Evolutionary conservation across 2,797 vertebrate genomes (phyloP).

Genomic region (Echeneis naucrates): DNA sequence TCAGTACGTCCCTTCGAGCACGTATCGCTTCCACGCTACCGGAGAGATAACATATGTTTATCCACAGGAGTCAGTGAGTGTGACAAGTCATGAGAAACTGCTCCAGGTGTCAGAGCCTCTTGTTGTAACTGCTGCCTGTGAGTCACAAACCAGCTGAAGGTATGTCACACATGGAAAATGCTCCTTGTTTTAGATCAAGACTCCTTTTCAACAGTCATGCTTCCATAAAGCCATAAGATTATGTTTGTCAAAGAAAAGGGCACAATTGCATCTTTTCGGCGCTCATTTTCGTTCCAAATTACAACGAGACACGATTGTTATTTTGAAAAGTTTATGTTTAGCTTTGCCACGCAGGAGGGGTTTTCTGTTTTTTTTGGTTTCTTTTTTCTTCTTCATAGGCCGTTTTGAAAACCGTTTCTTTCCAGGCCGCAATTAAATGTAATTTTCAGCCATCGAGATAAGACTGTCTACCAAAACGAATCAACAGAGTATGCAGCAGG

Average conservation of each 20-base stretch:
- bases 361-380: slow-evolving; percentile 3
- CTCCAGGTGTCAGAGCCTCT: slow-evolving; percentile 60
- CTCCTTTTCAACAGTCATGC: background rate
- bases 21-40: slow-evolving; percentile 54
- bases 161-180: slow-evolving; percentile 37
- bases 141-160: slow-evolving; percentile 32
- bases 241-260: slow-evolving; percentile 31
- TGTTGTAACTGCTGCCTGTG: slow-evolving; percentile 30
- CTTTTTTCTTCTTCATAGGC: slow-evolving; percentile 38
- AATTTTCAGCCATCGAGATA: slow-evolving; percentile 80
- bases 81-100: slow-evolving; percentile 70
- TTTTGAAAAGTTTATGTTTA: slow-evolving; percentile 57
- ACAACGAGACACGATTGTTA: background rate
- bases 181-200: slow-evolving; percentile 32
- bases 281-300: slow-evolving; percentile 18
- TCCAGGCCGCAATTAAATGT: slow-evolving; percentile 77
- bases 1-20: slow-evolving; percentile 50
- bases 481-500: slow-evolving; percentile 64
- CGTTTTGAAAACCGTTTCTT: slow-evolving; percentile 62
- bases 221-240: slow-evolving; percentile 31
- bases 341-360: slow-evolving; percentile 51
- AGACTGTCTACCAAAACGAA: slow-evolving; percentile 77
- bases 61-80: slow-evolving; percentile 58
- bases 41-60: slow-evolving; percentile 63
- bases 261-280: slow-evolving; percentile 34